Evolutionary conservation across 2,113 vertebrate genomes (phyloP).

Genomic region (Lota lota): DNA sequence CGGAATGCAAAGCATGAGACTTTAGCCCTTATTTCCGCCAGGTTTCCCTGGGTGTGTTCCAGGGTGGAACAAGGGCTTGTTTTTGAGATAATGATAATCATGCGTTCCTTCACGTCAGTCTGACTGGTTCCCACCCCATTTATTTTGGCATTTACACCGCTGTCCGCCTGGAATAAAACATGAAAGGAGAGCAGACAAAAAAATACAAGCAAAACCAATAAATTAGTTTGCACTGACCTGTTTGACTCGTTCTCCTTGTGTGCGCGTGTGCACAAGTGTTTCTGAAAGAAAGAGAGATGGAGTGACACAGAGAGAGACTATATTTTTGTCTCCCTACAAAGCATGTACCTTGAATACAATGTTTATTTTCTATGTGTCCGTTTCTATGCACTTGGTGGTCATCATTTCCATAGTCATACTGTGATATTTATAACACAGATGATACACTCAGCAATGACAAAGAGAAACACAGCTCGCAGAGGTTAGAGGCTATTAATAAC

Average conservation of each 20-base stretch:
- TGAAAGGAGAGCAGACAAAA: conserved; percentile 19
- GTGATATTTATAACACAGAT: too few species aligned
- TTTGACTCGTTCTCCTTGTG: conserved; percentile 49
- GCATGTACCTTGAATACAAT: not conserved
- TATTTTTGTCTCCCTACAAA: not conserved
- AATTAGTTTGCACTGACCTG: conserved; percentile 37
- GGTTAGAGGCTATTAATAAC: too few species aligned
- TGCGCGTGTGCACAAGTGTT: not conserved
- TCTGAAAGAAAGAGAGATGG: not conserved
- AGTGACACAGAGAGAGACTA: too few species aligned
- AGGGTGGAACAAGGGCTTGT: conserved; percentile 21
- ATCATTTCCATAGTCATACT: too few species aligned
- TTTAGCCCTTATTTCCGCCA: conserved; percentile 5
- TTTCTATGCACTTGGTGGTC: too few species aligned
- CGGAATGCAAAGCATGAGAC: conserved; percentile 42
- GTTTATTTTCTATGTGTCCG: not conserved
- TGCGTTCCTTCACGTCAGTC: conserved; percentile 17
- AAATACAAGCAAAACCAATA: conserved; percentile 22
- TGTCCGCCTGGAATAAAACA: conserved; percentile 20
- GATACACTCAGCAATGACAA: too few species aligned
- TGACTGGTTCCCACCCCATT: conserved; percentile 23
- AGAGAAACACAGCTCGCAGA: too few species aligned
- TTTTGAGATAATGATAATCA: conserved; percentile 21
- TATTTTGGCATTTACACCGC: conserved; percentile 16
- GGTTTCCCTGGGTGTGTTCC: conserved; percentile 41